Base-by-base conservation (phyloP, 2,113 vertebrate species). In the Charina bottae region DNA sequence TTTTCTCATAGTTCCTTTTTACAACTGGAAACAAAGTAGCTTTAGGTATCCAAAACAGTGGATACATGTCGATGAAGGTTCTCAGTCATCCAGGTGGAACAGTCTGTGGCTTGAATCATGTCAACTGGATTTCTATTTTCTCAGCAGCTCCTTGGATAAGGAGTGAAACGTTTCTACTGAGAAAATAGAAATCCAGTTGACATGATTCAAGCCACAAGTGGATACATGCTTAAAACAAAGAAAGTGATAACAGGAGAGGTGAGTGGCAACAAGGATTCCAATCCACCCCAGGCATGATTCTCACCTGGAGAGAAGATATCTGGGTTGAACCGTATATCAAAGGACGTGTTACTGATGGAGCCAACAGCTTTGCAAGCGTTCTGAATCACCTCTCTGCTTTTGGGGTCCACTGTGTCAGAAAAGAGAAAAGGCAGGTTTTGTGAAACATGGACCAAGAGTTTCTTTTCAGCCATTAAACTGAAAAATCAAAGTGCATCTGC, bases 271-370 rank as follows among this genome's bases (percentile, higher is more conserved):
- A 88, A 60, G 56, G 56, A 60, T 83, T 12, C 12, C 10, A 33
- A 2, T 33, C 6, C 1, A 7, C 12, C 68, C 24, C 7, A 21
- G 10, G 15, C 2, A 42, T 1, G 15, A 13, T 55, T 93, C 95
- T 0, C 97, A 99, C 99, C 99, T 96, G 99, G 99, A 0, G 99
- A 99, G 97, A 99, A 99, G 96, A 99, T 99, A 95, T 99, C 99
- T 0, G 99, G 99, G 96, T 99, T 99, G 97, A 99, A 99, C 91
- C 99, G 99, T 85, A 99, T 99, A 88, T 99, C 99, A 0, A 99
- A 99, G 0, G 99, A 99, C 0, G 98, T 98, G 97, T 97, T 98
- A 93, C 98, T 99, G 95, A 99, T 98, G 93, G 99, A 99, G 90
- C 99, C 99, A 0, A 99, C 99, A 0, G 99, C 99, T 95, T 98